Evolutionary conservation across 37 sponge, comb jelly and placozoan species (phyloP), one percentile per base, ranked within the genome.

Genomic region (Lycopodina hypogea): DNA sequence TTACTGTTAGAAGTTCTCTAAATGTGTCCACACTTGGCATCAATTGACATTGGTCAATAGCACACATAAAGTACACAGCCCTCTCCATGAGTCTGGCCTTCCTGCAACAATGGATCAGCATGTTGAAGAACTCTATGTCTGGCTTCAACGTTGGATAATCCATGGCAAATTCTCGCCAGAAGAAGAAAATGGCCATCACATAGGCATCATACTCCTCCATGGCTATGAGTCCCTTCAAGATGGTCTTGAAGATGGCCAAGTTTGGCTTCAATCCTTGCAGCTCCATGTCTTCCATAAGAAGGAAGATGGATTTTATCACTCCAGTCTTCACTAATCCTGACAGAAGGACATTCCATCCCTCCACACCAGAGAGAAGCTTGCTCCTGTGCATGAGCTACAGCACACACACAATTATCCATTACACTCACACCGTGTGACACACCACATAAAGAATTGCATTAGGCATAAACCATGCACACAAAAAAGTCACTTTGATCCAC

Each of bases 311-410:
- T 56, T 55, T 69, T 9, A 58, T 29, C 9, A n/a, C 81, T 22
- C 34, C 57, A 32, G 56, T 69, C 9, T 29, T 39, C 11, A n/a
- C 26, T 2, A 33, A 45, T 15, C 37, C 81, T 24, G 26, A 9
- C 8, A 80, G 72, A 4, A 80, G 55, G 19, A 80, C 56, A 56
- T 80, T 80, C 34, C 34, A 80, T 56, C 36, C 70, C 62, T 56
- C 59, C 19, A 65, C 30, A 11, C 11, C 30, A 33, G 66, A 65
- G 34, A 78, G 69, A 19, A 78, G 21, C 17, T 66, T 42, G 19
- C 42, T 37, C 12, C 0, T 40, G 1, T 77, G 66, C 78, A 77
- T 77, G 3, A 37, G 22, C 78, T 71, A 21, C 39, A 34, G 34
- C 38, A 34, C 38, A 68, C 7, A 34, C 28, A 18, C n/a, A n/a